phyloP scores from a whole-genome alignment of 2,113 vertebrate genomes.

The Himantopus leucocephalus region DNA sequence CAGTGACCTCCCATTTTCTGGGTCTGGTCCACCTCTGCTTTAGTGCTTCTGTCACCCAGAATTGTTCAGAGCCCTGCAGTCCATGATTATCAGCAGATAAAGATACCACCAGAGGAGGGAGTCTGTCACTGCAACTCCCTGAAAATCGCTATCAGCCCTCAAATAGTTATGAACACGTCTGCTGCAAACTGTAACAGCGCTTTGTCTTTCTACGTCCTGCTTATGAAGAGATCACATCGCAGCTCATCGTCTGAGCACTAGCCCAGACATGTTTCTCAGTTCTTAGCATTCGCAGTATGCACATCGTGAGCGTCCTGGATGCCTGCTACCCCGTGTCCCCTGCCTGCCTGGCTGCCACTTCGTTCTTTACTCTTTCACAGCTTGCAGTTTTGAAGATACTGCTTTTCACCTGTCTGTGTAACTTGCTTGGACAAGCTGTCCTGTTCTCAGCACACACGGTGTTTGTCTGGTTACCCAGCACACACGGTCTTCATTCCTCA shows the following conservation, averaged over 20 bases:
- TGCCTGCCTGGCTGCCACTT: background rate
- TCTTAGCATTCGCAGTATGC: background rate
- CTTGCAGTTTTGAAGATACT: background rate
- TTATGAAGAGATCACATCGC: background rate
- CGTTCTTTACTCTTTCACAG: background rate
- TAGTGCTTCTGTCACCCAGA: background rate
- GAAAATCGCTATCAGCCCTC: background rate
- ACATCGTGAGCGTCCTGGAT: accelerated
- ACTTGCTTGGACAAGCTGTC: background rate
- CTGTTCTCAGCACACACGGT: background rate
- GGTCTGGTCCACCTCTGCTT: background rate
- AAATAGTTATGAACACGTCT: accelerated
- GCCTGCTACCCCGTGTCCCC: background rate
- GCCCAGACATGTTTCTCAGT: background rate
- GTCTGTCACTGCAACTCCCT: background rate
- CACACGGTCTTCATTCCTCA: background rate
- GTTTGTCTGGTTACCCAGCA: background rate
- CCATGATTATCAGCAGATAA: background rate
- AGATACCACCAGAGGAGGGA: constrained; percentile 35
- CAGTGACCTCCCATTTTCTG: background rate
- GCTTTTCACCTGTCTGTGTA: background rate
- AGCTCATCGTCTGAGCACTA: background rate
- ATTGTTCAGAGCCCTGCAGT: background rate
- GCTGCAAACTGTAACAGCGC: background rate
- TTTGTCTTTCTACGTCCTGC: background rate